A percentile compares a stretch with the other conserved stretches of the same genome.
phyloP scores from a whole-genome alignment of 92 coral and sea anemone species.

The Bergia sp. region DNA sequence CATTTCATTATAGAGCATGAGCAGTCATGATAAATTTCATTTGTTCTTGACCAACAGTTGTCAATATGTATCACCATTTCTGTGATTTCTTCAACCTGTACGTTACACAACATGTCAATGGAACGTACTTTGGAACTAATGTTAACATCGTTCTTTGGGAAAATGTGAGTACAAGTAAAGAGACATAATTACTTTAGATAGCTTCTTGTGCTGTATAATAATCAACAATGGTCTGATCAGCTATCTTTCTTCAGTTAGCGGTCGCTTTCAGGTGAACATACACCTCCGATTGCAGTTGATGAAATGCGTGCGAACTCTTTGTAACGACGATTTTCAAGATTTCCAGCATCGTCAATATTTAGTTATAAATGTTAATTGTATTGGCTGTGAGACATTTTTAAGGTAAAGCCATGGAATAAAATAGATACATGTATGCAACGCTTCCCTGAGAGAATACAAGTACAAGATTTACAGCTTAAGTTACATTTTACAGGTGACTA shows the following conservation, averaged over 20 bases:
- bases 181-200: too few species aligned
- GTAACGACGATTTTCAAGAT: too few species aligned
- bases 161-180: slow-evolving; percentile 60
- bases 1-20: neutral
- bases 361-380: neutral
- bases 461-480: too few species aligned
- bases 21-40: neutral
- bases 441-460: too few species aligned
- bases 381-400: neutral
- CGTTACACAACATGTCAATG: slow-evolving; percentile 92
- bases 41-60: slow-evolving; percentile 59
- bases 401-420: neutral
- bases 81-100: slow-evolving; percentile 98
- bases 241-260: neutral
- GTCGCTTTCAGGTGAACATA: neutral
- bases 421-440: too few species aligned
- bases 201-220: too few species aligned
- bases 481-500: too few species aligned
- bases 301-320: too few species aligned
- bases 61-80: slow-evolving; percentile 98
- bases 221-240: neutral
- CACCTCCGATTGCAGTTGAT: neutral
- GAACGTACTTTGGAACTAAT: slow-evolving; percentile 81
- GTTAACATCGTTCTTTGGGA: slow-evolving; percentile 96
- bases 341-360: too few species aligned